Conservation (phyloP, 2,113 vertebrate species). For the Callipepla californica region DNA sequence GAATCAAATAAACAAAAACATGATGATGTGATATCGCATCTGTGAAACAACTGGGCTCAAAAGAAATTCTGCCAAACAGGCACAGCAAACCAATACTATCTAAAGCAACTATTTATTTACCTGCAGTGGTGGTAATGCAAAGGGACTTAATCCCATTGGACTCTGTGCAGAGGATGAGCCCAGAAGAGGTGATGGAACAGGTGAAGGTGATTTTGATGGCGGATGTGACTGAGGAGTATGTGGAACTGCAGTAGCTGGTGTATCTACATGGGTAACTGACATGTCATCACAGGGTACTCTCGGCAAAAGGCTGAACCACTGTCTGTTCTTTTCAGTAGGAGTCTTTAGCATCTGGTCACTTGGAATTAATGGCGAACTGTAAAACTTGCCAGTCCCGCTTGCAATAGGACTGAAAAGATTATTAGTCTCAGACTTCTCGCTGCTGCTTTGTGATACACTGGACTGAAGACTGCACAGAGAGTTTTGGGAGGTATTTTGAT, state of each 20-base stretch:
- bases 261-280: slow-evolving; percentile 79
- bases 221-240: slow-evolving; percentile 77
- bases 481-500: slow-evolving; percentile 78
- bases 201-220: slow-evolving; percentile 80
- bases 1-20: neutral
- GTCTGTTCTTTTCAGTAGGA: slow-evolving; percentile 85
- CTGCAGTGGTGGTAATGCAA: slow-evolving; percentile 83
- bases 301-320: slow-evolving; percentile 95
- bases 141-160: slow-evolving; percentile 79
- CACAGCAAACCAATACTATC: neutral
- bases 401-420: slow-evolving; percentile 74
- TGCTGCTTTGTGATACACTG: slow-evolving; percentile 57
- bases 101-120: slow-evolving; percentile 61
- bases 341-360: slow-evolving; percentile 88
- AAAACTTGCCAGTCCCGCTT: slow-evolving; percentile 78
- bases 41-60: neutral
- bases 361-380: slow-evolving; percentile 76
- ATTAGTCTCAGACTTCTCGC: slow-evolving; percentile 78
- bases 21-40: fast-evolving
- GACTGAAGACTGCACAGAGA: slow-evolving; percentile 75
- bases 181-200: slow-evolving; percentile 78
- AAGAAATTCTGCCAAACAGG: neutral
- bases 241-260: slow-evolving; percentile 60
- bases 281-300: slow-evolving; percentile 88
- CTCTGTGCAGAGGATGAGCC: slow-evolving; percentile 79